phyloP scores from a whole-genome alignment of 1,140 invertebrate genomes.

The Papilio machaon region DNA sequence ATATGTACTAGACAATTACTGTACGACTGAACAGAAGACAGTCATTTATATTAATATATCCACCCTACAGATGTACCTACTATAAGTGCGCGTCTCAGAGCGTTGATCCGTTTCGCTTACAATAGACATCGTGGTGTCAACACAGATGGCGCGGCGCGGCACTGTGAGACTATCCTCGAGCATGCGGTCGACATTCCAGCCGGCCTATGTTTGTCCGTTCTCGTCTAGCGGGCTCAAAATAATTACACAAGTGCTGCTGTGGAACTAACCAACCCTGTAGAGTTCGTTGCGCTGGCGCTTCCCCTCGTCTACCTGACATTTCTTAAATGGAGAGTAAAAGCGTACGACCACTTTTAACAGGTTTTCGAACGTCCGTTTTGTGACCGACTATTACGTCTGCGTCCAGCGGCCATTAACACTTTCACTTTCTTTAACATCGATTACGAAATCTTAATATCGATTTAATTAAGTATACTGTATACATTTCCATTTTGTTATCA shows the following conservation, averaged over 20 bases:
- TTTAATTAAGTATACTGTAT: background rate
- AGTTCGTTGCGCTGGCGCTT: slow-evolving; percentile 57
- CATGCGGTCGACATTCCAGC: slow-evolving; percentile 65
- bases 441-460: slow-evolving; percentile 32
- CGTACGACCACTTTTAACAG: slow-evolving; percentile 53
- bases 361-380: slow-evolving; percentile 53
- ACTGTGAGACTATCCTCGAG: slow-evolving; percentile 48
- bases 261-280: slow-evolving; percentile 55
- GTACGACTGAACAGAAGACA: background rate
- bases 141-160: slow-evolving; percentile 32
- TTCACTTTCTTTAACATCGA: slow-evolving; percentile 56
- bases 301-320: slow-evolving; percentile 54
- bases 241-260: slow-evolving; percentile 75
- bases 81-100: slow-evolving; percentile 1
- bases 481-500: background rate
- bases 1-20: background rate
- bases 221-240: slow-evolving; percentile 75
- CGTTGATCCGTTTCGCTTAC: slow-evolving; percentile 18
- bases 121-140: slow-evolving; percentile 33
- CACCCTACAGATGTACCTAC: background rate
- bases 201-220: slow-evolving; percentile 64
- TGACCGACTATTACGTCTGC: slow-evolving; percentile 42
- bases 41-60: background rate
- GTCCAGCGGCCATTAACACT: slow-evolving; percentile 48
- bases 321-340: slow-evolving; percentile 56